Evolutionary conservation across 2,797 vertebrate species (phyloP), one percentile per base, ranked within the genome.

Genomic region (Gymnocypris eckloni): DNA sequence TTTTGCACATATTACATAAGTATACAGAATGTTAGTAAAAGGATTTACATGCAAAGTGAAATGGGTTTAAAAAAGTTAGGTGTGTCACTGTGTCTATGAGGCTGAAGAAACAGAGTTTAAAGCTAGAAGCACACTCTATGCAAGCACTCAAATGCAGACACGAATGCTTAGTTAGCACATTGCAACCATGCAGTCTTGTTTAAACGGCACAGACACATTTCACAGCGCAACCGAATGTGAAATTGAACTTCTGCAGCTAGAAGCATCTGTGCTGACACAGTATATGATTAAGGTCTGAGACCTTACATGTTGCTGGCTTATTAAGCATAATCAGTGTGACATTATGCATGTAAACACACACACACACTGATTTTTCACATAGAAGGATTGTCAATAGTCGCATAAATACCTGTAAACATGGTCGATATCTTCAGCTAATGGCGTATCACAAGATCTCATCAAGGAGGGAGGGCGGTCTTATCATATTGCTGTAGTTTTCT

Each of bases 391-490:
- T 80, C 54, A 80, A 94, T 77, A 66, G 82, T 59, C 48, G 25
- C 86, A 84, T 84, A 81, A 78, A 87, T 61, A 61, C 77, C 52
- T 79, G 56, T 79, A 64, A 79, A 41, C 76, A 76, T 52, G n/a
- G 20, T 37, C 59, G 48, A 67, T 41, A 75, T 37, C 52, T 75
- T 75, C 72, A 78, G 12, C 81, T 67, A 77, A 82, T 66, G 59
- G 52, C 18, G 45, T 54, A 77, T 82, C 59, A 25, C 54, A 64
- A 79, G 66, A 66, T 39, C 73, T 56, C 50, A 56, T 77, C 50
- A 56, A 77, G 50, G 0, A 54, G 50, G 48, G 73, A 76, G 20
- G 28, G 33, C 13, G 20, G 12, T 66, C 71, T 77, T 76, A n/a
- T 64, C 22, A 61, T 28, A 61, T 43, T 15, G 76, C 37, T 5